A percentile compares a stretch with the other conserved stretches of the same genome.
These are phyloP conservation scores for Cantharis nigra DNA, from an alignment of 2,888 invertebrate genomes.

Conservation along the genomic window DNA sequence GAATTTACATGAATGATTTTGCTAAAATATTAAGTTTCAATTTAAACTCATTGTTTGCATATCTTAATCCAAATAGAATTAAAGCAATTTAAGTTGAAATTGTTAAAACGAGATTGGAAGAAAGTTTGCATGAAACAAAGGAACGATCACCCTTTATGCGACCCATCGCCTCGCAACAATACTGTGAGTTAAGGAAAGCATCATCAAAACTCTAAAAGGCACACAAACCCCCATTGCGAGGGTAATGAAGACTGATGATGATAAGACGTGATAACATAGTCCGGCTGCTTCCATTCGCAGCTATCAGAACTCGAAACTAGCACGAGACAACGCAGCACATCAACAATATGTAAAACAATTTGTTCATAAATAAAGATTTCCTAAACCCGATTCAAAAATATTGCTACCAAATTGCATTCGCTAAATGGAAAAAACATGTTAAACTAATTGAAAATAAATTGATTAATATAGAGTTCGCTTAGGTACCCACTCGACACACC, in stretches of 20 bases:
- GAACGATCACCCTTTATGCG: conserved; percentile 44
- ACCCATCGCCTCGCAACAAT: conserved; percentile 44
- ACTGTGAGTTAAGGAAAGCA: conserved; percentile 30
- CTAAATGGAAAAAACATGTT: conserved; percentile 27
- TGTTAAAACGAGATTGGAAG: conserved; percentile 48
- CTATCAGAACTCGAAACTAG: conserved; percentile 7
- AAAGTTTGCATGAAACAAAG: conserved; percentile 38
- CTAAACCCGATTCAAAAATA: background rate
- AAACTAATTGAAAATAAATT: conserved; percentile 18
- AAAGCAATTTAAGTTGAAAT: conserved; percentile 45
- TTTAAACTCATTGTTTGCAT: conserved; percentile 34
- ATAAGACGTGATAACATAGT: conserved; percentile 47
- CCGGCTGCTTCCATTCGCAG: conserved; percentile 19
- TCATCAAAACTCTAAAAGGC: conserved; percentile 47
- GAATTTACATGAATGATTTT: conserved; percentile 29
- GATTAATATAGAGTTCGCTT: conserved; percentile 6
- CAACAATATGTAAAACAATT: background rate
- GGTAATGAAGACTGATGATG: conserved; percentile 55
- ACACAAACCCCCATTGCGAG: conserved; percentile 47
- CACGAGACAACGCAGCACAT: background rate
- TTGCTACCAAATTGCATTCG: background rate
- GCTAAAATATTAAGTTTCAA: conserved; percentile 29
- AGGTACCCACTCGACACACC: conserved; percentile 14
- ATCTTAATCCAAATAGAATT: conserved; percentile 25
- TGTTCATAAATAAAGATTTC: background rate